Base-by-base conservation (phyloP, 92 coral and sea anemone species). In the Palythoa heliodiscus region DNA sequence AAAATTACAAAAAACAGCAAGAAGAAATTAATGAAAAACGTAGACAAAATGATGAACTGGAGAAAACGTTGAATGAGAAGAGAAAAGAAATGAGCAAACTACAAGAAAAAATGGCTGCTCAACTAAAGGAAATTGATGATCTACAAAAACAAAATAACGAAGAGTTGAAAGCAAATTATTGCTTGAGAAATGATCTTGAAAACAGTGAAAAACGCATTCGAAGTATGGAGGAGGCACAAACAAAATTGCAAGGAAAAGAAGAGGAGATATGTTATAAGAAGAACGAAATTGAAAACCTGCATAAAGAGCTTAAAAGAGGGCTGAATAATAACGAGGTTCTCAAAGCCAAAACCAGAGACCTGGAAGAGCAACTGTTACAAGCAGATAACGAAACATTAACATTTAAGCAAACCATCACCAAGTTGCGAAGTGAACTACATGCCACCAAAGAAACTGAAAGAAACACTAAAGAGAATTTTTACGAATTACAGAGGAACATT, bases 11-110 rank as follows among this genome's bases (percentile, higher is more conserved):
- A 77, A 76, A 87, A 29, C 48, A 83, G 7, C 48, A 52, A 19
- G 77, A 83, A 24, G 91, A 93, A 85, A 75, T 70, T 16, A 90
- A 86, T 37, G 93, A 93, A 55, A 81, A 85, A 78, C 93, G 91
- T 40, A 88, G n/a, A 47, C 88, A 85, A 29, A 92, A 83, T 24
- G 92, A 93, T 16, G 63, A 90, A 37, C 78, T 92, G 12, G 86
- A 84, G 73, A 92, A 88, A 71, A 91, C 86, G 69, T 52, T 90
- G 23, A 70, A 71, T 54, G 52, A 48, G 12, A 71, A 73, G 5
- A 71, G 83, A 53, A 83, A 55, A 37, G 77, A 80, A 38, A 86
- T 70, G 38, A 89, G 17, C 47, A 39, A 57, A 14, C 71, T 71
- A 37, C 15, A 24, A 40, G 92, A 81, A 24, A 79, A 76, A 47